These are phyloP conservation scores for Drepana arcuata DNA, from an alignment of 1,140 invertebrate species.

Conservation along the genomic window DNA sequence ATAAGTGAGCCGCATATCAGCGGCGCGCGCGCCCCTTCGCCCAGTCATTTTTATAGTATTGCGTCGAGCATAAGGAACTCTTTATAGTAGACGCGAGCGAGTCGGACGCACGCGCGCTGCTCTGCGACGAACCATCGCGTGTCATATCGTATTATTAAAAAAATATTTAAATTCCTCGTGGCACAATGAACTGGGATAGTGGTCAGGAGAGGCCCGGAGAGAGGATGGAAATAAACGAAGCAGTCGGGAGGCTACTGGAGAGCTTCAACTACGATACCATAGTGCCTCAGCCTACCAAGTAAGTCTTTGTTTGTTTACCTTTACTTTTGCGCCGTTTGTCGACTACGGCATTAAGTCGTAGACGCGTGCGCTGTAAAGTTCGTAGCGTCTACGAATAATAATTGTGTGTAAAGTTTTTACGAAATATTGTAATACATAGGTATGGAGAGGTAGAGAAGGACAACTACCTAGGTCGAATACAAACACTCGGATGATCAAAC, in stretches of 20 bases:
- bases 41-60: slow-evolving; percentile 45
- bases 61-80: slow-evolving; percentile 55
- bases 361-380: no score
- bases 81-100: slow-evolving; percentile 64
- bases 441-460: no score
- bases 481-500: no score
- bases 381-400: no score
- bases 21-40: slow-evolving; percentile 34
- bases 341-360: no score
- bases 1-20: slow-evolving; percentile 16
- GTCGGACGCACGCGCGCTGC: slow-evolving; percentile 52
- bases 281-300: slow-evolving; percentile 50
- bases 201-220: slow-evolving; percentile 33
- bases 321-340: no score
- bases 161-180: no score
- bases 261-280: slow-evolving; percentile 61
- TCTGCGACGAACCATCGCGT: slow-evolving; percentile 1
- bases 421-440: no score
- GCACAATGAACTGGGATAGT: slow-evolving; percentile 51
- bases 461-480: no score
- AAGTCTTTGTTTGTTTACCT: slow-evolving; percentile 19
- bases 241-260: slow-evolving; percentile 51
- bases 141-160: background rate
- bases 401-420: no score
- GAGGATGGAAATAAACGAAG: slow-evolving; percentile 55